A percentile compares a stretch with the other conserved stretches of the same genome.
Conservation (phyloP, 2,797 vertebrate species). For the Acanthurus tractus region DNA sequence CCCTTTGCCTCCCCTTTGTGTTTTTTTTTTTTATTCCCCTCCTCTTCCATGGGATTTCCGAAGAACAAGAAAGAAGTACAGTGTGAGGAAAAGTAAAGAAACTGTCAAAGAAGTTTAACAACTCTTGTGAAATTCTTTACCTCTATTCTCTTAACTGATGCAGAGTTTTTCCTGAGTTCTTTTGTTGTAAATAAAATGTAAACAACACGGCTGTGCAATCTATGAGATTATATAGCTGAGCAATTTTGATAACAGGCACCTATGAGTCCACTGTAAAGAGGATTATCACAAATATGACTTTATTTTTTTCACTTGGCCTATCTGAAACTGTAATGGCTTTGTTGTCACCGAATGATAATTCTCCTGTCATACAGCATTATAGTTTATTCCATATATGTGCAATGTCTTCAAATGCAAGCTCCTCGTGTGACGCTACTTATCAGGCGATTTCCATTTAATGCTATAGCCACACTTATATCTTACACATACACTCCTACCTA, state of each 20-base stretch:
- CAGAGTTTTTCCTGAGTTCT: conserved; percentile 29
- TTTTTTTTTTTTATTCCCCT: conserved; percentile 16
- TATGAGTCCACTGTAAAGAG: conserved; percentile 36
- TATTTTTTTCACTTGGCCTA: conserved; percentile 1
- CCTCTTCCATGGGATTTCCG: conserved; percentile 77
- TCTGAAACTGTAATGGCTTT: conserved; percentile 44
- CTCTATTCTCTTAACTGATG: conserved; percentile 62
- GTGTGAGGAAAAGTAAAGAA: conserved; percentile 80
- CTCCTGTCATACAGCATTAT: conserved; percentile 56
- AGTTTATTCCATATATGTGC: conserved; percentile 41
- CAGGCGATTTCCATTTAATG: conserved; percentile 66
- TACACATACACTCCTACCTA: conserved; percentile 74
- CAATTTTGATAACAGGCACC: conserved; percentile 52
- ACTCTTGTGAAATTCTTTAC: conserved; percentile 70
- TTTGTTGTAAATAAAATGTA: conserved; percentile 45
- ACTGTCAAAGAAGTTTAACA: conserved; percentile 85
- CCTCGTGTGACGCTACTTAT: conserved; percentile 62
- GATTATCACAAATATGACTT: conserved; percentile 48
- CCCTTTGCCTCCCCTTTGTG: conserved; percentile 57
- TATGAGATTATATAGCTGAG: conserved; percentile 42
- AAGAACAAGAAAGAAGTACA: conserved; percentile 77
- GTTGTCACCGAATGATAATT: conserved; percentile 51
- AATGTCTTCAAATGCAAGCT: conserved; percentile 55
- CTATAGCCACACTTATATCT: conserved; percentile 68
- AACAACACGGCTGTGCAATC: conserved; percentile 15